These are phyloP conservation scores for Emesis furor DNA, from an alignment of 2,888 invertebrate genomes.

Conservation along the genomic window DNA sequence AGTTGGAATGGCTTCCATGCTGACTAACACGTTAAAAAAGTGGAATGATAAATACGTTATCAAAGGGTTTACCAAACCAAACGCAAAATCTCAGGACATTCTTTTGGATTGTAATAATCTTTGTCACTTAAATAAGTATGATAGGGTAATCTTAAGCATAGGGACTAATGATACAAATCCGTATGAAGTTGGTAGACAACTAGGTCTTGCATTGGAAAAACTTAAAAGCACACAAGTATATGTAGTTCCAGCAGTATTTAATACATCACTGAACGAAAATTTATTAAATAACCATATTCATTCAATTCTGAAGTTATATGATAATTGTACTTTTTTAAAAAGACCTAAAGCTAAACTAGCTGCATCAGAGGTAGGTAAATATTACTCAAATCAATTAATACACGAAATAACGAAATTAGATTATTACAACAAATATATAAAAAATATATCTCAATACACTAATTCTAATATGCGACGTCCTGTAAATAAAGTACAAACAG, in stretches of 20 bases:
- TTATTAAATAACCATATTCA: too few relatives aligned
- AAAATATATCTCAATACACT: neutral
- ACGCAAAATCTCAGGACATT: neutral
- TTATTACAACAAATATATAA: neutral
- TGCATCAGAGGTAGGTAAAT: neutral
- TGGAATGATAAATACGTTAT: constrained; percentile 4
- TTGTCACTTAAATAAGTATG: neutral
- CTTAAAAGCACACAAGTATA: neutral
- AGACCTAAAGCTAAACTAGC: neutral
- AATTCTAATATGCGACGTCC: neutral
- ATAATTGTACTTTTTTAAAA: neutral
- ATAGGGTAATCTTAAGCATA: neutral
- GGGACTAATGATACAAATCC: neutral
- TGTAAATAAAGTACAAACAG: neutral
- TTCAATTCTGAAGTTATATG: too few relatives aligned
- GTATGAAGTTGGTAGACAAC: neutral
- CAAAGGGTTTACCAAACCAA: neutral
- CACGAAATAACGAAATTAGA: constrained; percentile 1
- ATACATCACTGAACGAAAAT: too few relatives aligned
- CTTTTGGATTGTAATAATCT: neutral
- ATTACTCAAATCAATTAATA: neutral
- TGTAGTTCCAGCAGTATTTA: neutral
- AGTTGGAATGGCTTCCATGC: neutral
- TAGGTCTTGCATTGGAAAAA: neutral
- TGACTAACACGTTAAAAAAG: neutral